These are phyloP conservation scores for Morpho achilles DNA, from an alignment of 2,888 invertebrate species.

Conservation along the genomic window DNA sequence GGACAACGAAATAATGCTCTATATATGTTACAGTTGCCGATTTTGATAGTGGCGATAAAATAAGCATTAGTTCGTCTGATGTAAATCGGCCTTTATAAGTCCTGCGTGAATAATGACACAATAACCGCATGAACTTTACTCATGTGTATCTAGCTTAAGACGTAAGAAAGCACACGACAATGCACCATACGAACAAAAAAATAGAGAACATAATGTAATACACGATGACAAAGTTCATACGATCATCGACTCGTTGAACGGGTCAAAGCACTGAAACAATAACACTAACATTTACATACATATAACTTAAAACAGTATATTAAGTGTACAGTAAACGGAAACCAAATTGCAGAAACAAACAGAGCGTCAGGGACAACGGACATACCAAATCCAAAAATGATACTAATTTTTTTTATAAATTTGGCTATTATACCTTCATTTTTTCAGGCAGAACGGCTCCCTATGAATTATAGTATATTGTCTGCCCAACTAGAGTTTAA, in stretches of 20 bases:
- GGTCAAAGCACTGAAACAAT: slow-evolving; percentile 23
- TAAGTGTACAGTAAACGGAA: not conserved
- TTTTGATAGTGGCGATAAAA: too few relatives aligned
- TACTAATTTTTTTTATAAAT: too few relatives aligned
- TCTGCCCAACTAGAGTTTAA: too few relatives aligned
- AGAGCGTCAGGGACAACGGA: too few relatives aligned
- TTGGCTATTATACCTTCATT: too few relatives aligned
- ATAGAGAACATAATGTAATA: slow-evolving; percentile 1
- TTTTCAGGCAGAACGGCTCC: too few relatives aligned
- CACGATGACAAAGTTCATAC: not conserved
- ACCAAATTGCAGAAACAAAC: too few relatives aligned
- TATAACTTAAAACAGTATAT: slow-evolving; percentile 3
- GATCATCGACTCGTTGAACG: not conserved
- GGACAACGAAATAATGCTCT: too few relatives aligned
- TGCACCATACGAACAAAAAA: not conserved
- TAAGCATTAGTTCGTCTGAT: too few relatives aligned
- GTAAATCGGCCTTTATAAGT: not conserved
- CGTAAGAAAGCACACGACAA: slow-evolving; percentile 1
- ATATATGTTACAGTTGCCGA: too few relatives aligned
- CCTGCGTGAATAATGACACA: slow-evolving; percentile 12
- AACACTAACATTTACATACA: slow-evolving; percentile 8
- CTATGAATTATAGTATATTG: too few relatives aligned
- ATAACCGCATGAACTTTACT: slow-evolving; percentile 18
- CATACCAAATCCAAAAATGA: too few relatives aligned
- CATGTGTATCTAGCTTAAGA: slow-evolving; percentile 12